Percentiles rank a stretch among this genome's conserved stretches.
phyloP scores from a whole-genome alignment of 2,113 vertebrate species.

The Uria aalge region DNA sequence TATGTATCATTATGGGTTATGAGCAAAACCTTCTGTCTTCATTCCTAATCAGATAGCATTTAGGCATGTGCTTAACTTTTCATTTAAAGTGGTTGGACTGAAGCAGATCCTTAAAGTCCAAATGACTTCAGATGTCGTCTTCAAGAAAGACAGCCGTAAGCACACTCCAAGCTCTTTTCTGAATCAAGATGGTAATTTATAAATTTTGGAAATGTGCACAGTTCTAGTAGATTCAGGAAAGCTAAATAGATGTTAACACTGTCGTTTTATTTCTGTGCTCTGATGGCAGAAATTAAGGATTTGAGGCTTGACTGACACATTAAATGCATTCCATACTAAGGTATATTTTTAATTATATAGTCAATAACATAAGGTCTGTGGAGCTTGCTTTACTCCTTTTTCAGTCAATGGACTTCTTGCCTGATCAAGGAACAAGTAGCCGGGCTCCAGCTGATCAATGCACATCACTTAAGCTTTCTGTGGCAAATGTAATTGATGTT shows the following conservation, averaged over 20 bases:
- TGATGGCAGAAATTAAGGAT: background rate
- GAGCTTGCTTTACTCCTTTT: slow-evolving; percentile 13
- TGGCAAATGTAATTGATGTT: slow-evolving; percentile 4
- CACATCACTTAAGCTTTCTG: background rate
- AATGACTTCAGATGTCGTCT: background rate
- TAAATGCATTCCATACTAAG: background rate
- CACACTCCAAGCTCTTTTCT: background rate
- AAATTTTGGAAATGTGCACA: background rate
- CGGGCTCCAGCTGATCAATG: background rate
- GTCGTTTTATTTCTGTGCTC: background rate
- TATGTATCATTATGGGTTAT: background rate
- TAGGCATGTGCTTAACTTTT: background rate
- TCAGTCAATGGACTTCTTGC: slow-evolving; percentile 3
- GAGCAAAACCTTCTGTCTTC: slow-evolving; percentile 6
- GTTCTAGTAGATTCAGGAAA: slow-evolving; percentile 10
- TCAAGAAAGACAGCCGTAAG: background rate
- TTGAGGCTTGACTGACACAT: background rate
- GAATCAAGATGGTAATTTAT: background rate
- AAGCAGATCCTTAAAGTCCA: background rate
- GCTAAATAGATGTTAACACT: background rate
- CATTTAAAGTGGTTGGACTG: background rate
- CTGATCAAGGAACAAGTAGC: background rate
- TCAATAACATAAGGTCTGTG: background rate
- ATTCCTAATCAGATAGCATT: background rate
- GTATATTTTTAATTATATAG: background rate